Evolutionary conservation across 2,888 invertebrate genomes (phyloP), one percentile per base, ranked within the genome.

Genomic region (Cepaea hortensis): DNA sequence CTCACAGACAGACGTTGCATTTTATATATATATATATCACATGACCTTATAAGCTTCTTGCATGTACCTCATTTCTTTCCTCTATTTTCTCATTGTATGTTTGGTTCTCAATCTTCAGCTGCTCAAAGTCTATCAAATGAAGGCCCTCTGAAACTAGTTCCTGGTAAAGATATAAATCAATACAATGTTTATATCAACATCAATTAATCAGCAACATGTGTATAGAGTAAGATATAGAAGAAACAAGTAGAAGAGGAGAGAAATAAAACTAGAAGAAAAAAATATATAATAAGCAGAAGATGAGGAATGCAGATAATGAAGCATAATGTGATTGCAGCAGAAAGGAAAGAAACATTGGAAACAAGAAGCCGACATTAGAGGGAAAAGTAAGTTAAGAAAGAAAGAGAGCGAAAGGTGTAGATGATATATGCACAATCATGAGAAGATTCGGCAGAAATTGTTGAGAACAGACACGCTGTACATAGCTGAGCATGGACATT

Each of bases 1-100:
- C 35, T 35, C 35, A 35, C 35, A 35, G 35, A 35, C 35, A 35
- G 35, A 35, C 35, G 1, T 35, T 35, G 35, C 35, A 35, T 35
- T 0, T 35, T 35, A 35, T 35, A 35, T 35, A 35, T 35, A 35
- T 35, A 35, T 35, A 35, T 35, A 35, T 35, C 35, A 35, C 35
- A 35, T 35, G 35, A 35, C 35, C 35, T 35, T 35, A 35, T 35
- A 35, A 35, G 35, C 35, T 35, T 35, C 35, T 35, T 35, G 35
- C 55, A 55, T 50, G 48, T 90, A 93, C 94, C 92, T 95, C 95
- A 89, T 95, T 95, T 89, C 95, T 93, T 90, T 96, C 96, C 91
- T 96, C 96, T 86, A 96, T 95, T 93, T 96, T 96, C 90, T 95
- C 96, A 84, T 95, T 94, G 90, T 95, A 95, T 55, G 95, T 95